Conservation (phyloP, 2,113 vertebrate species). For the Rana temporaria region DNA sequence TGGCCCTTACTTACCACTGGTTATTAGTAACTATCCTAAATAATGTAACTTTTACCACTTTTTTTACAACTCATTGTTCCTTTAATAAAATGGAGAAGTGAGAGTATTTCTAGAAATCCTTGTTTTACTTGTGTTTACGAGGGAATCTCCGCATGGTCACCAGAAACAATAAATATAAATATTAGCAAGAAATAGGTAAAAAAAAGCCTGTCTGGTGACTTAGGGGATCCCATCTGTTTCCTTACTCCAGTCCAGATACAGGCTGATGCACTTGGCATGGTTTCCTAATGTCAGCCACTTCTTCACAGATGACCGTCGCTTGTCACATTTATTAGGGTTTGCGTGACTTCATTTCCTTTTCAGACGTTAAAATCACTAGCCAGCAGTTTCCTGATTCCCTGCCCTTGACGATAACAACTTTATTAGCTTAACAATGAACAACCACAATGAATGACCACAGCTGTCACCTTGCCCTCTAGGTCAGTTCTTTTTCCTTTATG, state of each 20-base stretch:
- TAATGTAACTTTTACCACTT: too few species aligned
- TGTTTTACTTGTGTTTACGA: too few species aligned
- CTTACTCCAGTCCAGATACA: slow-evolving; percentile 1
- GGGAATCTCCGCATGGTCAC: neutral
- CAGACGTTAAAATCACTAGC: neutral
- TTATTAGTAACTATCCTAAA: too few species aligned
- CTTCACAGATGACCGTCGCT: neutral
- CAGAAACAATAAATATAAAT: neutral
- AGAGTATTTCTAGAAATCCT: too few species aligned
- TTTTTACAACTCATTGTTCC: too few species aligned
- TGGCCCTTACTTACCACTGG: too few species aligned
- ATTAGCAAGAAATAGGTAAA: neutral
- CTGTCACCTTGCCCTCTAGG: neutral
- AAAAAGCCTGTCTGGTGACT: slow-evolving; percentile 22
- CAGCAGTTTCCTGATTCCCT: neutral
- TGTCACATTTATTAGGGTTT: neutral
- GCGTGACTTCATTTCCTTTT: slow-evolving; percentile 5
- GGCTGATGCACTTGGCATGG: neutral
- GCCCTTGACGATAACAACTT: neutral
- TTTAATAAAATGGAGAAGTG: too few species aligned
- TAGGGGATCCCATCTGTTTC: slow-evolving; percentile 28
- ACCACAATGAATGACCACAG: neutral
- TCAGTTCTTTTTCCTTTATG: too few species aligned
- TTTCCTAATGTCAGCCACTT: neutral
- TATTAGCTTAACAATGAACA: neutral